Percentiles rank a stretch among this genome's conserved stretches.
These are phyloP conservation scores for Amphiura filiformis DNA, from an alignment of 35 echinoderm and acorn worm species.

Conservation along the genomic window DNA sequence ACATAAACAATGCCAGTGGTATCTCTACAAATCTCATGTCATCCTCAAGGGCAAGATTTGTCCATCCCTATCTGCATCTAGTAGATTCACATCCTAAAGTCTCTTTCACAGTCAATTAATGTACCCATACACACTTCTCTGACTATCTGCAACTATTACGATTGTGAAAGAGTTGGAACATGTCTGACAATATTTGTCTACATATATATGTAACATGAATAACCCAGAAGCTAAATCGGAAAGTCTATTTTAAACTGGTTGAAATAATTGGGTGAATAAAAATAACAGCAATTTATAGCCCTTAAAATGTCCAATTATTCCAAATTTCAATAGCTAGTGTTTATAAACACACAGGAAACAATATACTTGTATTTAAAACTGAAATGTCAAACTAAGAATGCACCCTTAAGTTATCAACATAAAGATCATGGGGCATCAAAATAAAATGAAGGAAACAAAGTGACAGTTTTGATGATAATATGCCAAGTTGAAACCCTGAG, in stretches of 20 bases:
- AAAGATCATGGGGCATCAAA: too few relatives aligned
- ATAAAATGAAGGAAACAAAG: too few relatives aligned
- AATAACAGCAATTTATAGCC: too few relatives aligned
- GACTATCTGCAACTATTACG: neutral
- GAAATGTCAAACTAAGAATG: too few relatives aligned
- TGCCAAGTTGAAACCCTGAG: too few relatives aligned
- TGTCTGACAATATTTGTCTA: neutral
- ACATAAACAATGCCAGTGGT: neutral
- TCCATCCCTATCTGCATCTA: neutral
- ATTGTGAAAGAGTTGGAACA: neutral
- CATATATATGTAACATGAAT: neutral
- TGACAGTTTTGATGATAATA: too few relatives aligned
- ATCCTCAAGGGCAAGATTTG: neutral
- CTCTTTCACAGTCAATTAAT: neutral
- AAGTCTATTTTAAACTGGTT: too few relatives aligned
- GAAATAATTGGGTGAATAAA: too few relatives aligned
- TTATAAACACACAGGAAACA: slow-evolving; percentile 1
- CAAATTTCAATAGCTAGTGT: neutral
- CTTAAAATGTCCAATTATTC: too few relatives aligned
- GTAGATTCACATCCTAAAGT: neutral
- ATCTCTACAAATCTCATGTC: neutral
- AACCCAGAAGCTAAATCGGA: neutral
- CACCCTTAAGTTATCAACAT: too few relatives aligned
- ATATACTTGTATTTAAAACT: neutral
- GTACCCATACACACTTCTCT: neutral